Conservation (phyloP, 2,797 vertebrate species). For the Peromyscus melanophrys region DNA sequence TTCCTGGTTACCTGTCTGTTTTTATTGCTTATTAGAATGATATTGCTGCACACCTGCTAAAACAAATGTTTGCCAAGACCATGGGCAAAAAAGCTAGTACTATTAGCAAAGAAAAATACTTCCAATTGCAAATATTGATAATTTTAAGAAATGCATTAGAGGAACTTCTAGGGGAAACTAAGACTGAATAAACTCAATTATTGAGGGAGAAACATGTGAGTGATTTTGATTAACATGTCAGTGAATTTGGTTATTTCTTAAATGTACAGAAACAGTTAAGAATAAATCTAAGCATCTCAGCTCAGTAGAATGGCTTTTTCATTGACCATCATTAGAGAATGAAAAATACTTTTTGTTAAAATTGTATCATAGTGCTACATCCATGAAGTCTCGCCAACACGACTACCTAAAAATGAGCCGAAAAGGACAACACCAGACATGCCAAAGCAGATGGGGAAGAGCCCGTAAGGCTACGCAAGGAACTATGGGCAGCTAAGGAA, state of each 20-base stretch:
- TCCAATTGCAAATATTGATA: constrained; percentile 62
- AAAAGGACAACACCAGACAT: not conserved
- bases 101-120: constrained; percentile 41
- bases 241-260: not conserved
- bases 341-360: constrained; percentile 48
- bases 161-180: not conserved
- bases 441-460: not conserved
- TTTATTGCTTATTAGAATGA: constrained; percentile 60
- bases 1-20: not conserved
- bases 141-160: not conserved
- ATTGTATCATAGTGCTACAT: not conserved
- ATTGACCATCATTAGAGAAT: not conserved
- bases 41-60: constrained; percentile 51
- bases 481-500: not conserved
- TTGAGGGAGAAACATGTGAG: not conserved
- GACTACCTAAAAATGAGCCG: not conserved
- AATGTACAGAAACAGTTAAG: not conserved
- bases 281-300: not conserved
- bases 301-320: not conserved
- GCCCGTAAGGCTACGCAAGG: not conserved
- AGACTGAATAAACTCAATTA: not conserved
- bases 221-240: not conserved
- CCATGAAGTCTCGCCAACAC: not conserved
- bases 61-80: not conserved
- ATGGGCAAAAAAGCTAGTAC: not conserved